Evolutionary conservation across 1,140 invertebrate species (phyloP).

Genomic region (Aethina tumida): DNA sequence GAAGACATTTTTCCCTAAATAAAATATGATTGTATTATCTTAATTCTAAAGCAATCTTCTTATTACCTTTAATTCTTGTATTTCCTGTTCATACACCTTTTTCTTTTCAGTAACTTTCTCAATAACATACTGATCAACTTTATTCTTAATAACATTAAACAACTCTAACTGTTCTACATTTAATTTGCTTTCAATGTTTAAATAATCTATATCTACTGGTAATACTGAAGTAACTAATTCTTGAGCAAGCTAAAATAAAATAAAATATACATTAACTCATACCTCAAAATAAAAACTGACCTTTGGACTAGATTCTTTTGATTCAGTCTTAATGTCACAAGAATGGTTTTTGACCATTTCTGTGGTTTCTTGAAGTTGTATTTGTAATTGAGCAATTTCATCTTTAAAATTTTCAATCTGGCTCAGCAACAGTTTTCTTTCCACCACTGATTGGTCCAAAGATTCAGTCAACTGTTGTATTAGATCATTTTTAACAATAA

Average conservation of each 20-base stretch:
- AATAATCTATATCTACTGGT: conserved; percentile 9
- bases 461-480: conserved; percentile 51
- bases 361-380: conserved; percentile 25
- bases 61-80: conserved; percentile 17
- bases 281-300: not conserved
- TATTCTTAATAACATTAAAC: conserved; percentile 14
- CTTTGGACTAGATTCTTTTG: not conserved
- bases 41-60: no score
- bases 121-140: conserved; percentile 13
- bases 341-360: conserved; percentile 17
- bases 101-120: conserved; percentile 10
- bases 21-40: not conserved
- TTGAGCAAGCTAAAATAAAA: not conserved
- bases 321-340: conserved; percentile 4
- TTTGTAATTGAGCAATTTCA: conserved; percentile 50
- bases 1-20: conserved; percentile 22
- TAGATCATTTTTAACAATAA: conserved; percentile 45
- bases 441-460: conserved; percentile 45
- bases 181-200: conserved; percentile 10
- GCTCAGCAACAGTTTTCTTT: conserved; percentile 46
- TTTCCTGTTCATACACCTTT: conserved; percentile 11
- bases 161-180: conserved; percentile 8
- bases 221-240: not conserved
- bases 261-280: not conserved
- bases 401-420: conserved; percentile 49